Conservation (phyloP, 2,797 vertebrate species). For the Poecilia velifera region DNA sequence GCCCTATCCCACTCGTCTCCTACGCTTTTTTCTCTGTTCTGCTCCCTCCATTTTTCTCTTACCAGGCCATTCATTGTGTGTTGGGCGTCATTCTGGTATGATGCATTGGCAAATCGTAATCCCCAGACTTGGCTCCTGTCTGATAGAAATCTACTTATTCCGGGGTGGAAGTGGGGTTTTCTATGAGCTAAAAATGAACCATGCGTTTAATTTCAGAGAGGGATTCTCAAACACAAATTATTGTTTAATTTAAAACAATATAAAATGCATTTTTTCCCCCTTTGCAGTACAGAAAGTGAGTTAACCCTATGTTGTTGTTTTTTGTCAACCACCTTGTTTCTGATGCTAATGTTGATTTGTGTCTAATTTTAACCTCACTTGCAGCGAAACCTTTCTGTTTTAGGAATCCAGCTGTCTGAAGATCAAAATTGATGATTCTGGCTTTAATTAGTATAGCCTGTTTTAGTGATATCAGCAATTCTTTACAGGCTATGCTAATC, state of each 20-base stretch:
- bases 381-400: constrained; percentile 52
- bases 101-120: constrained; percentile 45
- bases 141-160: constrained; percentile 43
- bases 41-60: constrained; percentile 34
- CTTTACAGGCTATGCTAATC: constrained; percentile 92
- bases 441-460: constrained; percentile 86
- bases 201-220: constrained; percentile 20
- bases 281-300: constrained; percentile 2
- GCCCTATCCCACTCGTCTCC: constrained; percentile 14
- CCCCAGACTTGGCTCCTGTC: constrained; percentile 34
- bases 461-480: constrained; percentile 84
- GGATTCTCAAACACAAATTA: constrained; percentile 9
- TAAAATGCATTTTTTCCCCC: constrained; percentile 4
- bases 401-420: constrained; percentile 65
- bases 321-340: constrained; percentile 22
- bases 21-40: constrained; percentile 13
- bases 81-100: constrained; percentile 24
- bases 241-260: neutral
- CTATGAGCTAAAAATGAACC: constrained; percentile 39
- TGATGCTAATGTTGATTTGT: constrained; percentile 58
- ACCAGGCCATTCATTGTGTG: constrained; percentile 34
- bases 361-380: constrained; percentile 54
- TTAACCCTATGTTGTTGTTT: constrained; percentile 18
- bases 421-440: constrained; percentile 81
- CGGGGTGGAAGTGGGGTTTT: neutral